Conservation (phyloP, 2,113 vertebrate species). For the Egretta garzetta region DNA sequence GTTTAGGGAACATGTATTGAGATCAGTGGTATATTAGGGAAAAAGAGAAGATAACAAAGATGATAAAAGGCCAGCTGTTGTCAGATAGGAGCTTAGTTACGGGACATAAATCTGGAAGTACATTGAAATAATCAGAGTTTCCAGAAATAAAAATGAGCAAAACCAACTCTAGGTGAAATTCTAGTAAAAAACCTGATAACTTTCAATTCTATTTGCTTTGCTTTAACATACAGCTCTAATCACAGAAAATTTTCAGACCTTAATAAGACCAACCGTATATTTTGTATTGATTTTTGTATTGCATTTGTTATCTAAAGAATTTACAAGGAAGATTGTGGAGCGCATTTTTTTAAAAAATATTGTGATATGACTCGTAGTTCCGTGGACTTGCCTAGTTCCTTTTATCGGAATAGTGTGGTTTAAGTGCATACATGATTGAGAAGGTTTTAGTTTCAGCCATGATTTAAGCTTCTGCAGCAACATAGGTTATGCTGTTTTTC, state of each 20-base stretch:
- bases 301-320: not conserved
- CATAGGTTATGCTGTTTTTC: not conserved
- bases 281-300: not conserved
- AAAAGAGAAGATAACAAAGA: not conserved
- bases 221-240: not conserved
- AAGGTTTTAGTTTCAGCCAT: not conserved
- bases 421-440: not conserved
- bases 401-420: not conserved
- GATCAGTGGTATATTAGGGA: not conserved
- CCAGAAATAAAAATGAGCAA: not conserved
- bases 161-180: not conserved
- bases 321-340: not conserved
- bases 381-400: not conserved
- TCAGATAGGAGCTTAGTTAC: not conserved
- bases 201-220: not conserved
- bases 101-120: not conserved
- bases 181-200: not conserved
- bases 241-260: not conserved
- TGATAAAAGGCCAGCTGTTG: not conserved
- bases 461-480: constrained; percentile 7
- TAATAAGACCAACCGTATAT: not conserved
- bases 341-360: not conserved
- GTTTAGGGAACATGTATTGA: not conserved
- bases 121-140: not conserved
- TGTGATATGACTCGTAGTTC: not conserved